Evolutionary conservation across 1,140 invertebrate genomes (phyloP), one percentile per base, ranked within the genome.

Genomic region (Trichonephila clavata): DNA sequence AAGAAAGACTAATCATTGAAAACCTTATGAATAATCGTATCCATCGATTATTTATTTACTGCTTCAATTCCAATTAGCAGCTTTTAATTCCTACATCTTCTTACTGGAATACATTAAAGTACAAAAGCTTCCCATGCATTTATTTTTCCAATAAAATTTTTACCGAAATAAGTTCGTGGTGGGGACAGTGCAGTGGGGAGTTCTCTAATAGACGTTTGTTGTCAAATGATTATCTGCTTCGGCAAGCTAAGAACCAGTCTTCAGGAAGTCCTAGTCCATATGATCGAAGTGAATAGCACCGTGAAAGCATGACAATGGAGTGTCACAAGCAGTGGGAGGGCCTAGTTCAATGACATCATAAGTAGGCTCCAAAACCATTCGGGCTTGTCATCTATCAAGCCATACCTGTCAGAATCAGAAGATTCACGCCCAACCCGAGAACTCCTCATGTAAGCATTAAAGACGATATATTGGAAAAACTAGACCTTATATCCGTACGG

Each of bases 241-340:
- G 32, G 14, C 32, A 13, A 32, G 32, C 71, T 77, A 8, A 16
- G 71, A 77, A 77, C 24, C 32, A 39, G 16, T 39, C 71, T 77
- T 77, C 16, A 77, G 81, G n/a, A 86, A 63, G 84, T 86, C 24
- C 13, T 20, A 61, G 18, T 59, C n/a, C n/a, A 63, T 63, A 18
- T 68, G 61, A 89, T 71, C 21, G 27, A 89, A 89, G n/a, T 57
- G 61, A 57, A 71, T 43, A 71, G 43, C n/a, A 81, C 13, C 57
- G n/a, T 27, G 60, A 65, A 65, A 63, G 77, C 60, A 84, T 61
- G 91, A 86, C 81, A 92, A 86, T 92, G 43, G 50, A n/a, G 63
- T 92, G 91, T 92, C 91, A 86, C 32, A 92, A 92, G 65, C 91
- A 92, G 92, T 93, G 57, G 92, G 86, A 80, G 84, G 86, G 50